Conservation (phyloP, 2,797 vertebrate genomes). For the Cossypha dichroa region DNA sequence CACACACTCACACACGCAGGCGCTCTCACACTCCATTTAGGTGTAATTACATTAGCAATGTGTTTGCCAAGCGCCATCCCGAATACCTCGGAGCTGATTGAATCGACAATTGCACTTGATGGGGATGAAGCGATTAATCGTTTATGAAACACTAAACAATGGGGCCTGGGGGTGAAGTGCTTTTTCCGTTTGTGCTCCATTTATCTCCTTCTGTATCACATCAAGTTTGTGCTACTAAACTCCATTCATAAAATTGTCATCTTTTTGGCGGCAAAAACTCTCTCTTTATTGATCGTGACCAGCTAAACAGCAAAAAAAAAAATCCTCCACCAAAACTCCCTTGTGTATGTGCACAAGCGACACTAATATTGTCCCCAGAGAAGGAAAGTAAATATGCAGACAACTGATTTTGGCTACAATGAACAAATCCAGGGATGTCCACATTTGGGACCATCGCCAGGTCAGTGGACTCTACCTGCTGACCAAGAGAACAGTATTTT, state of each 20-base stretch:
- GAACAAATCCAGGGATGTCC: neutral
- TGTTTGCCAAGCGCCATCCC: conserved; percentile 4
- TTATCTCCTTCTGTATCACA: conserved; percentile 56
- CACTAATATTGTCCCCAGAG: neutral
- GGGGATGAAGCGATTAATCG: conserved; percentile 65
- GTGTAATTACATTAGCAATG: conserved; percentile 43
- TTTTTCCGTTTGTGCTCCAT: conserved; percentile 49
- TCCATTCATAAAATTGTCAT: conserved; percentile 41
- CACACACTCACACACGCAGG: too few species aligned
- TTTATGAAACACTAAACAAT: conserved; percentile 58
- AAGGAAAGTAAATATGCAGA: neutral
- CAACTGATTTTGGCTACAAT: neutral
- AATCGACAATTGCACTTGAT: conserved; percentile 60
- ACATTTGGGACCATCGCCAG: neutral
- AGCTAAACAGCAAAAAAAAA: neutral
- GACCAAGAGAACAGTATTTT: neutral
- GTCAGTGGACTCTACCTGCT: accelerated
- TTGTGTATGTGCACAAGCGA: neutral
- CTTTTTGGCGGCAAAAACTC: neutral
- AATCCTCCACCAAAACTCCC: neutral
- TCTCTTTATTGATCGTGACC: neutral
- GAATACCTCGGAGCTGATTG: conserved; percentile 47
- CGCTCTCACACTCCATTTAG: neutral
- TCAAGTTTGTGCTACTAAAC: neutral
- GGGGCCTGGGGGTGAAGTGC: conserved; percentile 56